A percentile compares a stretch with the other conserved stretches of the same genome.
These are phyloP conservation scores for Colistium nudipinnis DNA, from an alignment of 2,113 vertebrate species.

Conservation along the genomic window DNA sequence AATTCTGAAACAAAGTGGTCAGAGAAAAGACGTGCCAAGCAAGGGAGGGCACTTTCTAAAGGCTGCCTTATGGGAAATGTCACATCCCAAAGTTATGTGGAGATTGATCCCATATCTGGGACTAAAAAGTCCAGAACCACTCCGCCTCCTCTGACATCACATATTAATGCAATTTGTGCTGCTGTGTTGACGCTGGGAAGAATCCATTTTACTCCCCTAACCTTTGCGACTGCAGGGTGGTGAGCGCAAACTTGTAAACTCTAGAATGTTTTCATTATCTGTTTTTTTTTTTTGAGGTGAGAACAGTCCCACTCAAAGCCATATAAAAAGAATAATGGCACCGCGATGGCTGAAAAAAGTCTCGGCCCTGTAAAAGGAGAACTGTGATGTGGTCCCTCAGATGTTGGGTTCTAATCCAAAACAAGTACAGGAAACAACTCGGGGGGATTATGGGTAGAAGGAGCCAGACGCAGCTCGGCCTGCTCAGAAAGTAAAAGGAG, in stretches of 20 bases:
- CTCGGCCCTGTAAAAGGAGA: not conserved
- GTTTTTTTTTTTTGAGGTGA: constrained; percentile 18
- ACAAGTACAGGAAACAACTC: constrained; percentile 34
- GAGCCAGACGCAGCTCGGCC: constrained; percentile 25
- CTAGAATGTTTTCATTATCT: no score
- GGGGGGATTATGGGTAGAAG: constrained; percentile 51
- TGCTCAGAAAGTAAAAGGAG: constrained; percentile 20
- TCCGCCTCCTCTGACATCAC: not conserved
- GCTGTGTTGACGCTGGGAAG: not conserved
- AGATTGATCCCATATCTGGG: not conserved
- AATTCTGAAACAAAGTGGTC: not conserved
- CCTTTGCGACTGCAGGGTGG: not conserved
- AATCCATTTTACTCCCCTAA: not conserved
- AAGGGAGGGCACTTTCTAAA: not conserved
- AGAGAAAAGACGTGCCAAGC: not conserved
- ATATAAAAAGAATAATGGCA: constrained; percentile 25
- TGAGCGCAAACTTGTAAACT: constrained; percentile 8
- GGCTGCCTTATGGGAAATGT: constrained; percentile 10
- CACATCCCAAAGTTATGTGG: not conserved
- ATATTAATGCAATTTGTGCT: not conserved
- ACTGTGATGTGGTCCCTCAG: constrained; percentile 52
- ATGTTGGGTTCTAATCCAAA: constrained; percentile 50
- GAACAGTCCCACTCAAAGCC: not conserved
- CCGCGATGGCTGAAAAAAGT: constrained; percentile 15
- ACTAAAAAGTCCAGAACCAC: not conserved